These are phyloP conservation scores for Regulus satrapa DNA, from an alignment of 2,113 vertebrate genomes.

Conservation along the genomic window DNA sequence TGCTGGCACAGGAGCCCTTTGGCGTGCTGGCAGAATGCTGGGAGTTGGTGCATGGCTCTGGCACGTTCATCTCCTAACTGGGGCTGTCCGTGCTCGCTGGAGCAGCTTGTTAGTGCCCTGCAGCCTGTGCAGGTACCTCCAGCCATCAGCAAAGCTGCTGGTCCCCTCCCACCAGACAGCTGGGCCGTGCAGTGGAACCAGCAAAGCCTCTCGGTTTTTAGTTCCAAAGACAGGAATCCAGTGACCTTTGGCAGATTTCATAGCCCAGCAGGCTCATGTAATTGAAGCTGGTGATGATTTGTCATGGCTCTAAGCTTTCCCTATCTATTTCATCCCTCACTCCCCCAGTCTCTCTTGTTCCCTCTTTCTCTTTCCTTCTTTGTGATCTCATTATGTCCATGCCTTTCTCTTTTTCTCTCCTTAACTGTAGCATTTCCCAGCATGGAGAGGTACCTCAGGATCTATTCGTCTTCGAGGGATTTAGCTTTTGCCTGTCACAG, in stretches of 20 bases:
- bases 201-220: slow-evolving; percentile 8
- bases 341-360: background rate
- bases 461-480: background rate
- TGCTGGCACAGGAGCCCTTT: background rate
- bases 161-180: background rate
- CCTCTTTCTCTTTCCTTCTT: background rate
- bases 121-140: background rate
- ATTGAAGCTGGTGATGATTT: slow-evolving; percentile 61
- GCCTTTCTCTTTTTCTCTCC: background rate
- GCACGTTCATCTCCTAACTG: background rate
- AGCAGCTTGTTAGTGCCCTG: background rate
- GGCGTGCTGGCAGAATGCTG: background rate
- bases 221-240: slow-evolving; percentile 37
- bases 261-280: slow-evolving; percentile 40
- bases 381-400: background rate
- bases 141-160: background rate
- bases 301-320: slow-evolving; percentile 31
- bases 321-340: background rate
- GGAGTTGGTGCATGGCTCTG: background rate
- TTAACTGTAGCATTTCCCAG: background rate
- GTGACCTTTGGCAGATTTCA: slow-evolving; percentile 60
- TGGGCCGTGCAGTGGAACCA: background rate
- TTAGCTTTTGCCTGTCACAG: background rate
- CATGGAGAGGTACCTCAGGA: background rate
- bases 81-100: background rate